Evolutionary conservation across 2,888 invertebrate species (phyloP), one percentile per base, ranked within the genome.

Genomic region (Agrochola macilenta): DNA sequence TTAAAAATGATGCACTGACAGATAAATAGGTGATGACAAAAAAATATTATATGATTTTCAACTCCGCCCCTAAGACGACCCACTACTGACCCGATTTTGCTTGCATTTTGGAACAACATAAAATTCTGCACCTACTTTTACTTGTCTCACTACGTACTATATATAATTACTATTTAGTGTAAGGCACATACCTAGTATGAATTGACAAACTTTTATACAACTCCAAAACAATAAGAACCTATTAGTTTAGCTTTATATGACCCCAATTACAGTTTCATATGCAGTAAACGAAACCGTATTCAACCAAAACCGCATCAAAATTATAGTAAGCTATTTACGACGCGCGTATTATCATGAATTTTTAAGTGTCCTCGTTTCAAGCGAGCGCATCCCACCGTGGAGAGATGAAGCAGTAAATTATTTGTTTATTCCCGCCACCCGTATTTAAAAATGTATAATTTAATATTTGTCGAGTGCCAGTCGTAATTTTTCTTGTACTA

Each of bases 401-500:
- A 88, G 76, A 89, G 84, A 88, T 88, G 88, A 85, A 87, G 84
- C 79, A 88, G 83, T 89, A 89, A 90, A 91, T 90, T 88, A 89
- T 89, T 90, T 89, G 89, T 90, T 87, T 81, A 86, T 85, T 81
- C 83, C 65, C 70, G 81, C 87, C 87, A 89, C 84, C 81, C 87
- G 83, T 89, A 89, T 91, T 91, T 91, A 91, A 90, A 92, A 92
- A 87, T 90, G 87, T 89, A 90, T 90, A 88, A 90, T 92, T 91
- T 91, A 87, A 92, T 92, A 91, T 92, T 91, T 92, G 90, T 90
- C 87, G 91, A 92, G 91, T 89, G 90, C 84, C 87, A 88, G 84
- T 88, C 87, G 89, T 93, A 92, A 91, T 90, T 93, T 94, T 93
- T 93, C 89, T 92, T 90, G 87, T 92, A 91, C 89, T 68, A 90